Evolutionary conservation across 2,113 vertebrate species (phyloP).

Genomic region (Gorilla gorilla): DNA sequence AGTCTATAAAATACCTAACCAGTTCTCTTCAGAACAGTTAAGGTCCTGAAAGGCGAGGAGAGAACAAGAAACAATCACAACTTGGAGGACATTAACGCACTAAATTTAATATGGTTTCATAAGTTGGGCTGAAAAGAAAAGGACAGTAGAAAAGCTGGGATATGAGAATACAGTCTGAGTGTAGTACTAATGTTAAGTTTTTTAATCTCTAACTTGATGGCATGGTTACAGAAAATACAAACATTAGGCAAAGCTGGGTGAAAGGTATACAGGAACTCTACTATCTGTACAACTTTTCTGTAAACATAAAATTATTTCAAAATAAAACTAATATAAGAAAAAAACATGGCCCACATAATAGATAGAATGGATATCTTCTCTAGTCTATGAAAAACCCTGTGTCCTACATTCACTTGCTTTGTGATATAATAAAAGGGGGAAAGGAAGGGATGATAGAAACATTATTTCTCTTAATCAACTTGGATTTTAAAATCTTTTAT

Average conservation of each 20-base stretch:
- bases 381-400: not conserved
- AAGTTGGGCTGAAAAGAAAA: not conserved
- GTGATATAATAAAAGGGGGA: not conserved
- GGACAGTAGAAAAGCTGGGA: not conserved
- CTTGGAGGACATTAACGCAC: not conserved
- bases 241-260: not conserved
- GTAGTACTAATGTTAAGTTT: not conserved
- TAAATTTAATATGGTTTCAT: not conserved
- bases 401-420: not conserved
- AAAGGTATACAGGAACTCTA: not conserved
- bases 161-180: not conserved
- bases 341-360: not conserved
- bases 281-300: not conserved
- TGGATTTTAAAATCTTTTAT: not conserved
- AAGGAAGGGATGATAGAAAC: not conserved
- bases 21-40: not conserved
- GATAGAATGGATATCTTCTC: not conserved
- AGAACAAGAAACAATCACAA: not conserved
- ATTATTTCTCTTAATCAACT: slow-evolving; percentile 2
- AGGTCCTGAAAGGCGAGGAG: not conserved
- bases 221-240: not conserved
- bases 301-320: slow-evolving; percentile 26
- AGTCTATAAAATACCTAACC: not conserved
- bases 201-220: not conserved
- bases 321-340: not conserved